These are phyloP conservation scores for Lycophotia porphyrea DNA, from an alignment of 2,888 invertebrate genomes.

Conservation along the genomic window DNA sequence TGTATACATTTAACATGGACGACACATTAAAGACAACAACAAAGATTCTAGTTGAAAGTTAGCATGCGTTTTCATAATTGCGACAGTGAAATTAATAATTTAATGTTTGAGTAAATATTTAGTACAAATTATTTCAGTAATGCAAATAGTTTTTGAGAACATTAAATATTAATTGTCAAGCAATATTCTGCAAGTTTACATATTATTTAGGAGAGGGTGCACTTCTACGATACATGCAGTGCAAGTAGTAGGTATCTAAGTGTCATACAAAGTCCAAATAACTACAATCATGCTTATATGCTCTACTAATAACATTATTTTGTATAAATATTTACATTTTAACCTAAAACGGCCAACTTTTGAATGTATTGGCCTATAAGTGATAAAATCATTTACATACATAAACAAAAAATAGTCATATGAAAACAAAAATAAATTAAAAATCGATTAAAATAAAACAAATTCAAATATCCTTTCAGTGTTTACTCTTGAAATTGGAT, in stretches of 20 bases:
- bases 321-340: conserved; percentile 37
- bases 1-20: conserved; percentile 51
- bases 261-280: conserved; percentile 78
- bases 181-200: conserved; percentile 60
- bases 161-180: conserved; percentile 60
- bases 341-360: conserved; percentile 3
- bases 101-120: conserved; percentile 83
- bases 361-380: conserved; percentile 32
- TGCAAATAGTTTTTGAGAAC: conserved; percentile 54
- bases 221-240: conserved; percentile 81
- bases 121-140: conserved; percentile 63
- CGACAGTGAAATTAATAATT: conserved; percentile 72
- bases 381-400: conserved; percentile 49
- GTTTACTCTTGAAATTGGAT: conserved; percentile 19
- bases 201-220: conserved; percentile 71
- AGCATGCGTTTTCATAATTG: conserved; percentile 57
- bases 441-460: conserved; percentile 27
- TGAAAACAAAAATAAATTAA: conserved; percentile 22
- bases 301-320: conserved; percentile 60
- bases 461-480: background rate
- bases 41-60: conserved; percentile 19
- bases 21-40: conserved; percentile 7
- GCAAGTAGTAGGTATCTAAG: conserved; percentile 74
- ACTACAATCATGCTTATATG: conserved; percentile 69
- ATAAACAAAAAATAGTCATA: conserved; percentile 42